Evolutionary conservation across 2,113 vertebrate genomes (phyloP).

Genomic region (Peucedramus taeniatus): DNA sequence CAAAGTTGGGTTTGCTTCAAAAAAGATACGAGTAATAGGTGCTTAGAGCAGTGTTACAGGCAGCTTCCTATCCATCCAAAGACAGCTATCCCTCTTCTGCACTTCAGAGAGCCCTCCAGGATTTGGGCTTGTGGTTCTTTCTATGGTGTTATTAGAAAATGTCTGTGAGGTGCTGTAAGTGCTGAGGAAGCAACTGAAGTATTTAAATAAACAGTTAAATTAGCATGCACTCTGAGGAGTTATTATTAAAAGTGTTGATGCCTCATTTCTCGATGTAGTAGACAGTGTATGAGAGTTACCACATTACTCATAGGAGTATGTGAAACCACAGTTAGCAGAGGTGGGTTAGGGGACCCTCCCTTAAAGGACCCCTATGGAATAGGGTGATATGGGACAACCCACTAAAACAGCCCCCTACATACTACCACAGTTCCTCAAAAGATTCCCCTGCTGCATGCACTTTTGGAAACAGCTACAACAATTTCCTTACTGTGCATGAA

Average conservation of each 20-base stretch:
- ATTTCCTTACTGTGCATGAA: neutral
- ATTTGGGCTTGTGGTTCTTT: neutral
- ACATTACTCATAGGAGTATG: neutral
- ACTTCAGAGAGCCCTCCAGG: neutral
- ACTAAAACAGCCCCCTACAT: neutral
- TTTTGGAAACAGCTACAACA: neutral
- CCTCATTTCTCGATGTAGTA: neutral
- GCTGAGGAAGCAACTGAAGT: neutral
- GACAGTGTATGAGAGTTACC: neutral
- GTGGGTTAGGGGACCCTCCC: neutral
- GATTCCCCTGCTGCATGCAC: neutral
- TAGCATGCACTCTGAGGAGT: neutral
- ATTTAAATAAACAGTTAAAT: neutral
- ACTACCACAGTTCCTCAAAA: neutral
- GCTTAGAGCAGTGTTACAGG: neutral
- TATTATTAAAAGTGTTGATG: neutral
- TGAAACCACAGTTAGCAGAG: neutral
- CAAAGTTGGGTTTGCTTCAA: neutral
- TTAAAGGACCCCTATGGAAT: neutral
- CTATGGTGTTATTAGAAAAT: neutral
- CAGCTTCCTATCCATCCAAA: neutral
- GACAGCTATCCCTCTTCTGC: neutral
- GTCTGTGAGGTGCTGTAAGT: neutral
- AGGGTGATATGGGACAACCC: neutral
- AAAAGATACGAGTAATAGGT: neutral